Evolutionary conservation across 2,113 vertebrate genomes (phyloP), one percentile per base, ranked within the genome.

Genomic region (Dipodomys spectabilis): DNA sequence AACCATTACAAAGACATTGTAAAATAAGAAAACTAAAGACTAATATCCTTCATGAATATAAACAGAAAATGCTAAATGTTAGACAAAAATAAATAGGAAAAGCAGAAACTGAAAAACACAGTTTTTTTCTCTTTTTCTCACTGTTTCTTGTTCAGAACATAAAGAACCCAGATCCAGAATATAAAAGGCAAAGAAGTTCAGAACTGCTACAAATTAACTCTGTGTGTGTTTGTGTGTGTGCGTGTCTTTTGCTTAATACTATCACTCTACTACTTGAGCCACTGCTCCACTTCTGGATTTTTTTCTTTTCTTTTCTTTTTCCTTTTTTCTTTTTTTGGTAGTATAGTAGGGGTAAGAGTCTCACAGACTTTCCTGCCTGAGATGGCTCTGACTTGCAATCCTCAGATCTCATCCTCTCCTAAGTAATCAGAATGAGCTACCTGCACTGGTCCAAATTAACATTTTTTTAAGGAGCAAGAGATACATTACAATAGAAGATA

Each of bases 41-140:
- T 28, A 92, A 62, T 22, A 80, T 13, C 18, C 22, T 2, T 60
- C 8, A 53, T 53, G 20, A 74, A 49, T 18, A n/a, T 11, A 49
- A n/a, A 86, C 25, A 81, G 83, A 87, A 49, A 86, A 62, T 28
- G 16, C 90, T 78, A 69, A 79, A 60, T 78, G 44, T 49, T 49
- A 69, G 67, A 57, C 39, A 86, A 69, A 69, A 83, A 53, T 28
- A 82, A 65, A 20, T 32, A 74, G 30, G 30, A 28, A 49, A 90
- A n/a, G 7, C 30, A 82, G 57, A 83, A 25, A 67, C 9, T 65
- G 8, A 82, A 67, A 49, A 57, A 39, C 35, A 53, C 53, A 57
- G 53, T n/a, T 25, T 69, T 13, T 71, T 28, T 32, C 18, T 44
- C 53, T 81, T 8, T 27, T n/a, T 57, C 27, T 78, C 27, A 20